phyloP scores from a whole-genome alignment of 2,113 vertebrate genomes.

The Urocitellus parryii region DNA sequence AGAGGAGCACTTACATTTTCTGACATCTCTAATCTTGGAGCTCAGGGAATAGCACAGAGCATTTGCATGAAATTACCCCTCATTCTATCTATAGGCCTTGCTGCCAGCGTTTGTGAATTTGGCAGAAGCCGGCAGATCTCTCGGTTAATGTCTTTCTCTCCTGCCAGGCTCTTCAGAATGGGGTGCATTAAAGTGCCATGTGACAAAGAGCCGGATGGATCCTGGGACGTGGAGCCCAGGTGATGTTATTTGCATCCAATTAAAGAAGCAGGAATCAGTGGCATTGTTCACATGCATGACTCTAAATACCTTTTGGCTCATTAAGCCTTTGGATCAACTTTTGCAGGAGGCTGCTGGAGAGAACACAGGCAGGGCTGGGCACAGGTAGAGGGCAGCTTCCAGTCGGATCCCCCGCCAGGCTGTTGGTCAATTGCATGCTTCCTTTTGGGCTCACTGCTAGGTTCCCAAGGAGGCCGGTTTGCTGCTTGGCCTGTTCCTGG shows the following conservation, averaged over 20 bases:
- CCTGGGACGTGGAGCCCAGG: slow-evolving; percentile 66
- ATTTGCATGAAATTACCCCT: slow-evolving; percentile 91
- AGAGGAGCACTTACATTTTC: slow-evolving; percentile 88
- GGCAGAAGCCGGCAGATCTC: slow-evolving; percentile 84
- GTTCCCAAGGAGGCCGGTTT: background rate
- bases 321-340: slow-evolving; percentile 62
- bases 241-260: slow-evolving; percentile 80
- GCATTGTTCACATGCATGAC: background rate
- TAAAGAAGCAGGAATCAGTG: slow-evolving; percentile 58
- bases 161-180: slow-evolving; percentile 85
- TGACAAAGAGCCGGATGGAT: slow-evolving; percentile 77
- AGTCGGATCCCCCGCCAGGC: background rate
- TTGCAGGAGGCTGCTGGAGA: background rate
- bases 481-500: background rate
- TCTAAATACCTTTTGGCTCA: slow-evolving; percentile 7
- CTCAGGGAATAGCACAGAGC: slow-evolving; percentile 85
- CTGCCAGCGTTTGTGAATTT: slow-evolving; percentile 86
- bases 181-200: slow-evolving; percentile 77
- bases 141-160: slow-evolving; percentile 84
- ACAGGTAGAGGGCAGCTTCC: slow-evolving; percentile 47
- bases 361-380: background rate
- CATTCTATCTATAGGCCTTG: slow-evolving; percentile 84
- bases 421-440: background rate
- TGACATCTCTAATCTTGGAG: slow-evolving; percentile 88
- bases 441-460: slow-evolving; percentile 48